Base-by-base conservation (phyloP, 2,888 invertebrate genomes). In the Crioceris asparagi region DNA sequence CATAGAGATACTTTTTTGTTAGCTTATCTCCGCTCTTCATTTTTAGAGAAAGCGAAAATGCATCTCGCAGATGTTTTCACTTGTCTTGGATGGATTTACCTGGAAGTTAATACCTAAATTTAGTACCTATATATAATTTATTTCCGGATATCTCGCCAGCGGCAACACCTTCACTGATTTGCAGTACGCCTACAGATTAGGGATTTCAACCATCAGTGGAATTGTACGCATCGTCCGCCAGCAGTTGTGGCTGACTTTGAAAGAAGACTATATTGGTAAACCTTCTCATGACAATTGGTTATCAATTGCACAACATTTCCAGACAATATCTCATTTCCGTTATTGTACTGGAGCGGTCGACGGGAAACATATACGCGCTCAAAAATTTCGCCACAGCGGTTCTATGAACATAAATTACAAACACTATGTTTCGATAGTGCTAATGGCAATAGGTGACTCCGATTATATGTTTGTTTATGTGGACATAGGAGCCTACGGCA, bases 291-390 rank as follows among this genome's bases (percentile, higher is more conserved):
- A 39, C 17, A 19, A 36, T 12, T 39, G 36, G 36, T 12, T 26
- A 11, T 3, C 31, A 16, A 29, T 39, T n/a, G n/a, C 42, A 7
- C 11, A 12, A 17, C 25, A 32, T n/a, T 43, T 38, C 35, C 14
- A 25, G n/a, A 7, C 18, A 21, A n/a, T 10, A n/a, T 19, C 43
- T 11, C 30, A 38, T 17, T 43, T 43, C 32, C 40, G 40, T 5
- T 27, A 40, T 21, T 43, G 40, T 29, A 29, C 40, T 8, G 40
- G 40, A 25, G 38, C 40, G 11, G 32, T 43, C n/a, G 40, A 43
- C 27, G 35, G 43, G 4, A 34, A 38, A 29, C 40, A 43, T 27
- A 21, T 38, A 15, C 29, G 39, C 25, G 23, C 39, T 6, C 29
- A 36, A 10, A 39, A 36, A 10, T 27, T 31, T 2, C 8, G 10